phyloP scores from a whole-genome alignment of 2,888 invertebrate species.

The Willowsia nigromaculata region DNA sequence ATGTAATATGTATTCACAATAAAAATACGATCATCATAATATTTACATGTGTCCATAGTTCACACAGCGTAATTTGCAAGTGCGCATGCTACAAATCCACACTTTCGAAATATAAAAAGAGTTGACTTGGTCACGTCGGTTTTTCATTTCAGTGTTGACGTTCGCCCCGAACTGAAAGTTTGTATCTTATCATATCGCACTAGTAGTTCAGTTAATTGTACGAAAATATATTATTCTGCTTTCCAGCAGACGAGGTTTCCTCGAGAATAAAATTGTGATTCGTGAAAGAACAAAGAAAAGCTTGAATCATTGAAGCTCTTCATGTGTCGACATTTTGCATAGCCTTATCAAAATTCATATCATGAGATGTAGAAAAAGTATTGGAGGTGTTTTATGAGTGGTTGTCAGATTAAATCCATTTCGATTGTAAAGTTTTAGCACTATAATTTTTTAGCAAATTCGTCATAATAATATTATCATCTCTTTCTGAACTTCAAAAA shows the following conservation, averaged over 20 bases:
- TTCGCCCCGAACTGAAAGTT: slow-evolving; percentile 31
- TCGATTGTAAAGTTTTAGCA: background rate
- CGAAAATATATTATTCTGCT: background rate
- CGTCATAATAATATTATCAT: slow-evolving; percentile 18
- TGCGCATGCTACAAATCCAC: background rate
- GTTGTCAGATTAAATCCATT: background rate
- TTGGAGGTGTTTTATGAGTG: background rate
- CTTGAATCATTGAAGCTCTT: background rate
- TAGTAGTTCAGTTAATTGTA: background rate
- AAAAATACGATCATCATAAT: slow-evolving; percentile 13
- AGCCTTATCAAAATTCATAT: no score
- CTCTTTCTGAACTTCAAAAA: slow-evolving; percentile 8
- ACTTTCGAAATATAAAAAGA: slow-evolving; percentile 65
- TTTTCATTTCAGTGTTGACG: slow-evolving; percentile 66
- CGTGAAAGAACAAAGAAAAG: background rate
- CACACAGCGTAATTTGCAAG: background rate
- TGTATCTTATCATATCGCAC: background rate
- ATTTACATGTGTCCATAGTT: slow-evolving; percentile 12
- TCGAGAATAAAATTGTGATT: background rate
- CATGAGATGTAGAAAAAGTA: no score
- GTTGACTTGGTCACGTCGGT: slow-evolving; percentile 59
- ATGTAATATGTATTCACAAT: background rate
- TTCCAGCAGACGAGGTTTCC: background rate
- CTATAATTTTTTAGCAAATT: background rate
- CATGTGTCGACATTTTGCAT: no score